These are phyloP conservation scores for Malthinus seriepunctatus DNA, from an alignment of 2,888 invertebrate species.

Conservation along the genomic window DNA sequence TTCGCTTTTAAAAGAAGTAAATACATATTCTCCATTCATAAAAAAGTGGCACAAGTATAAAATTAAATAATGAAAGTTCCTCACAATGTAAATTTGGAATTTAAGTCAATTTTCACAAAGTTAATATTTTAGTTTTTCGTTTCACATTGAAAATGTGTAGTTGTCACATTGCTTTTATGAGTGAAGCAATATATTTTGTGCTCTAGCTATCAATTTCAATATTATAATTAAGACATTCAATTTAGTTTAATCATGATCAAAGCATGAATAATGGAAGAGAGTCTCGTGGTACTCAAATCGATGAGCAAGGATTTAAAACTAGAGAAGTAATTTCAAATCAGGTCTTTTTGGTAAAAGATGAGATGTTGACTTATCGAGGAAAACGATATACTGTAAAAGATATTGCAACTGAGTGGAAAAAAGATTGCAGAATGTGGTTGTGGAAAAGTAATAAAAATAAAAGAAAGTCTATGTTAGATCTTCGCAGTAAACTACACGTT, in stretches of 20 bases:
- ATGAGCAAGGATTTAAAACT: slow-evolving; percentile 37
- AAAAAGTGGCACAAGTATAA: not conserved
- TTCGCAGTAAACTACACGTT: slow-evolving; percentile 33
- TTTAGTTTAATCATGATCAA: slow-evolving; percentile 9
- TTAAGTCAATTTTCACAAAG: no score
- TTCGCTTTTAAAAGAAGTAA: not conserved
- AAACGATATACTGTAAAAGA: slow-evolving; percentile 60
- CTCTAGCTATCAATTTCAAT: not conserved
- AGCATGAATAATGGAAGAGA: slow-evolving; percentile 16
- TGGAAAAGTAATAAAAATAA: slow-evolving; percentile 55
- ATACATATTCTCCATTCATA: not conserved
- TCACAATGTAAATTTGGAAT: no score
- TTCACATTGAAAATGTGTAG: no score
- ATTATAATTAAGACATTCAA: slow-evolving; percentile 1
- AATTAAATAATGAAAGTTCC: no score
- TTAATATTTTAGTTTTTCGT: no score
- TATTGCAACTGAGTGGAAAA: slow-evolving; percentile 70
- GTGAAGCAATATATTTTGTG: not conserved
- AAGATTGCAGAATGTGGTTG: slow-evolving; percentile 71
- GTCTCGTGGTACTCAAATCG: slow-evolving; percentile 9
- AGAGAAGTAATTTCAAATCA: slow-evolving; percentile 43
- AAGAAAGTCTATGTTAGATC: slow-evolving; percentile 44
- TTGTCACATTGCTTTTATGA: not conserved
- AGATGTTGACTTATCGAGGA: slow-evolving; percentile 61
- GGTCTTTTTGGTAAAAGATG: slow-evolving; percentile 56